Conservation (phyloP, 2,113 vertebrate species). For the Nannobrachium achirus region DNA sequence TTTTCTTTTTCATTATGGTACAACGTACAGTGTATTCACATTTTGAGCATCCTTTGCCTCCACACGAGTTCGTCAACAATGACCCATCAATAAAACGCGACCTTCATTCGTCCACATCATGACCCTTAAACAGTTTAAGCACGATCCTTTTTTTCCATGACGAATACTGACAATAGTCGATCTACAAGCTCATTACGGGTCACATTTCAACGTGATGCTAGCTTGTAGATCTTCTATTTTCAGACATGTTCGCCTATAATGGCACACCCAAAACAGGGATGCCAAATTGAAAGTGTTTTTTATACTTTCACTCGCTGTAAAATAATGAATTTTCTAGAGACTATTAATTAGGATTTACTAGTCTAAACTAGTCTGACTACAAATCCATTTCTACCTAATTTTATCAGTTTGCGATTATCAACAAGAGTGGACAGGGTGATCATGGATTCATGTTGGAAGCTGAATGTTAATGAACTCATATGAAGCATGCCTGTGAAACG, state of each 20-base stretch:
- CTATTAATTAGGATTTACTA: too few species aligned
- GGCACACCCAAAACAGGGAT: too few species aligned
- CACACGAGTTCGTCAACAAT: background rate
- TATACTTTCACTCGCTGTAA: too few species aligned
- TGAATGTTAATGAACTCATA: constrained; percentile 2
- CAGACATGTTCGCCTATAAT: too few species aligned
- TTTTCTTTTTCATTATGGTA: constrained; percentile 38
- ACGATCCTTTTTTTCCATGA: too few species aligned
- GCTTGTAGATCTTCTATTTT: too few species aligned
- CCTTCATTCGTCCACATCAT: background rate
- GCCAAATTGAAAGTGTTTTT: too few species aligned
- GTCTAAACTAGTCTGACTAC: too few species aligned
- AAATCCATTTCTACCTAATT: background rate
- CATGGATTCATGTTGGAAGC: background rate
- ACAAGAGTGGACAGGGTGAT: background rate
- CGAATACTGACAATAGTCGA: too few species aligned
- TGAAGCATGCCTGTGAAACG: constrained; percentile 35
- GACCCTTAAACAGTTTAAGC: background rate
- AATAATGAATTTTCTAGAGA: too few species aligned
- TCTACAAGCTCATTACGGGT: too few species aligned
- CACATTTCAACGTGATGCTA: too few species aligned
- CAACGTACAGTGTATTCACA: constrained; percentile 63
- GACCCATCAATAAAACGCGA: constrained; percentile 4
- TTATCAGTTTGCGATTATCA: background rate
- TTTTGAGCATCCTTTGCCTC: constrained; percentile 7